Conservation (phyloP, 2,888 invertebrate genomes). For the Orthosia incerta region DNA sequence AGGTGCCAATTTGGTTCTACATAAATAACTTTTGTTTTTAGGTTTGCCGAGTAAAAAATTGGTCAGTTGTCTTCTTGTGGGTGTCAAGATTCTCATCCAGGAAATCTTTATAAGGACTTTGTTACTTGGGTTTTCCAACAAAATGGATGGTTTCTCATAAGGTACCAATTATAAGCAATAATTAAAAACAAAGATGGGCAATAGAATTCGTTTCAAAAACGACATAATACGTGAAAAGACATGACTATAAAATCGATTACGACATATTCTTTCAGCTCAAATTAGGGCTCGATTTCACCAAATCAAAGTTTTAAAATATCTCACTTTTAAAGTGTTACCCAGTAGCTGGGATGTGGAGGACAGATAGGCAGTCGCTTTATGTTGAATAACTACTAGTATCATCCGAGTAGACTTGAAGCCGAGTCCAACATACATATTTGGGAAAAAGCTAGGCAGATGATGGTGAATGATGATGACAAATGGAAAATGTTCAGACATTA, state of each 20-base stretch:
- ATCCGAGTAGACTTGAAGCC: no score
- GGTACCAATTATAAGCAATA: not conserved
- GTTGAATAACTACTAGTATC: no score
- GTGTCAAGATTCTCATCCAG: not conserved
- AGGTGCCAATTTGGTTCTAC: constrained; percentile 13
- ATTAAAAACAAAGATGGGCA: not conserved
- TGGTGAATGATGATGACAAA: no score
- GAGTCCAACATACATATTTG: no score
- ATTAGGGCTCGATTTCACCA: no score
- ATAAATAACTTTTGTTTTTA: not conserved
- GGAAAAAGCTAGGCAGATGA: no score
- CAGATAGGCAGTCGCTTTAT: no score
- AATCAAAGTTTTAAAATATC: no score
- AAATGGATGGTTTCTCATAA: not conserved
- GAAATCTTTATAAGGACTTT: not conserved
- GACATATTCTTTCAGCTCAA: not conserved
- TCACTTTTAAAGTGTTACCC: no score
- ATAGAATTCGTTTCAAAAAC: not conserved
- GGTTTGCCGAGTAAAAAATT: not conserved
- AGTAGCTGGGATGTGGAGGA: no score
- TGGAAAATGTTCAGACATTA: no score
- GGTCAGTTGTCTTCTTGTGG: not conserved
- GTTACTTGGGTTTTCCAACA: no score
- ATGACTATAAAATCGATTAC: not conserved
- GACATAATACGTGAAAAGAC: not conserved